Base-by-base conservation (phyloP, 2,888 invertebrate species). In the Agrochola litura region DNA sequence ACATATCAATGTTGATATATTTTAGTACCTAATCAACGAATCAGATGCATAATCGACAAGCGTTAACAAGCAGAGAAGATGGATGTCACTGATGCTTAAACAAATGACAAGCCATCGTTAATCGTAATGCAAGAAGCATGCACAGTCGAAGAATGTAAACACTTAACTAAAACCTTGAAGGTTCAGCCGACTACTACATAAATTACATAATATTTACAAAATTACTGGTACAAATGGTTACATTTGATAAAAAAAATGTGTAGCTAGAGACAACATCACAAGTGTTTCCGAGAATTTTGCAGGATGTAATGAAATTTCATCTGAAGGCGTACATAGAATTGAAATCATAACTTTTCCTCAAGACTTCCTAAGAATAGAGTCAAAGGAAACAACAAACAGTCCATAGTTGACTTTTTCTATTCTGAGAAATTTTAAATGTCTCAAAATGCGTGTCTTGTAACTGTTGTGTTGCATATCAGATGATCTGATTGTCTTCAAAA, bases 401-500 rank as follows among this genome's bases (percentile, higher is more conserved):
- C n/a, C 71, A 75, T 46, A 16, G 19, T 6, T 63, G 30, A 70
- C 54, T 73, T 83, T 82, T 71, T 61, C 43, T 63, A 61, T 76
- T 83, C 76, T 52, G 14, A 60, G 76, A 83, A 83, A 52, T 56
- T 25, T 72, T 58, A 61, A 37, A 80, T 65, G 37, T 68, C 6
- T 69, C 52, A 43, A 66, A 63, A 71, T 14, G 30, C 56, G 14
- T 58, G 60, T 58, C 64, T 65, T 69, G 60, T 43, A 52, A 63
- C 22, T 56, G 22, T 66, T 60, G 22, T 61, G 6, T 19, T 25
- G 19, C 49, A 66, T 73, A 73, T 75, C 77, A 73, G 84, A 83
- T 84, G 54, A 81, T 84, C 81, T 73, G 74, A 84, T 84, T 66
- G 65, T 70, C 16, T 72, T 37, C 14, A 68, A 65, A 69, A 72